Evolutionary conservation across 92 coral and sea anemone species (phyloP).

Genomic region (Scolanthus callimorphus): DNA sequence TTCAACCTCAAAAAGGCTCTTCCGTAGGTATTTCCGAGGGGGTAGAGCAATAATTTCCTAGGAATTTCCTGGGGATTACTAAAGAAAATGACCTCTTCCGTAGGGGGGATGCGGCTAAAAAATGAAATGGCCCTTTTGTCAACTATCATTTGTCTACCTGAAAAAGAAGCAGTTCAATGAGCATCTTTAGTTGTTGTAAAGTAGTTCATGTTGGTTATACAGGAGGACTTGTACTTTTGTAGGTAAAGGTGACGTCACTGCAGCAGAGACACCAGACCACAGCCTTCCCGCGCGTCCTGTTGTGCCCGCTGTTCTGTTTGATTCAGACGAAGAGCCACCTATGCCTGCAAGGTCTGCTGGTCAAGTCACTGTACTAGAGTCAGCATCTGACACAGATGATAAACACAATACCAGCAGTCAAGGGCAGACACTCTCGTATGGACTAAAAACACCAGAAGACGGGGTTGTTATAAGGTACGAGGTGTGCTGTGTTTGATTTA

Average conservation of each 20-base stretch:
- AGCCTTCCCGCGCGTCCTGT: conserved; percentile 10
- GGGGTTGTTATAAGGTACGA: conserved; percentile 54
- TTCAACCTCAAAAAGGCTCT: too few species aligned
- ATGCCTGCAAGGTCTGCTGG: background rate
- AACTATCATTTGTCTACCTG: background rate
- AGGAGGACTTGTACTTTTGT: background rate
- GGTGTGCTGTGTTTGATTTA: too few species aligned
- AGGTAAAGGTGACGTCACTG: background rate
- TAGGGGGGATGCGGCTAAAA: too few species aligned
- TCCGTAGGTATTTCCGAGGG: too few species aligned
- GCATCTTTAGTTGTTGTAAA: too few species aligned
- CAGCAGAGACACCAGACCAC: background rate
- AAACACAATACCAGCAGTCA: conserved; percentile 24
- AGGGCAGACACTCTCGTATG: conserved; percentile 77
- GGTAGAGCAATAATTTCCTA: too few species aligned
- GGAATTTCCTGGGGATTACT: too few species aligned
- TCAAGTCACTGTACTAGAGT: conserved; percentile 2
- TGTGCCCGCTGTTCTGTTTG: conserved; percentile 32
- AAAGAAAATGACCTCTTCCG: conserved; percentile 1
- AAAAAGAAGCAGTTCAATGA: too few species aligned
- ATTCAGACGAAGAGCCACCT: conserved; percentile 22
- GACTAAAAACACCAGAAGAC: conserved; percentile 49
- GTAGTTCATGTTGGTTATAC: too few species aligned
- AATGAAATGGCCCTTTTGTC: too few species aligned
- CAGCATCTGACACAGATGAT: conserved; percentile 12